Conservation (phyloP, 1,140 invertebrate species). For the Ceratitis capitata region DNA sequence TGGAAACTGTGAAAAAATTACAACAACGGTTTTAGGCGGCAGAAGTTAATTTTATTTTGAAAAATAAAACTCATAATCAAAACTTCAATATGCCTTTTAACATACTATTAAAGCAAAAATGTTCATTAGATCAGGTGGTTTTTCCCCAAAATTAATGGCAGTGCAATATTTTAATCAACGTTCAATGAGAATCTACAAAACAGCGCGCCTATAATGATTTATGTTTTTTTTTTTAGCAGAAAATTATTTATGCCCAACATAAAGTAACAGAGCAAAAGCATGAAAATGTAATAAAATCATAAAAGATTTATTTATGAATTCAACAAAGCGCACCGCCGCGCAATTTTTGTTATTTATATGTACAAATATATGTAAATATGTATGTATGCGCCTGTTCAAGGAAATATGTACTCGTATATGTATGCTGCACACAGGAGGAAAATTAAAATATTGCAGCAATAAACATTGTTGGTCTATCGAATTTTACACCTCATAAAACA, state of each 20-base stretch:
- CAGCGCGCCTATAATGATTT: neutral
- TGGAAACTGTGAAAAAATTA: too few species aligned
- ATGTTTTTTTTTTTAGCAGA: neutral
- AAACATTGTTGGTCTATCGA: constrained; percentile 1
- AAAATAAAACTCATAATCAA: too few species aligned
- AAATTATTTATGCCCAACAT: neutral
- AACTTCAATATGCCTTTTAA: too few species aligned
- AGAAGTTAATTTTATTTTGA: too few species aligned
- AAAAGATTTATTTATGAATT: neutral
- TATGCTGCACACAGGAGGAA: neutral
- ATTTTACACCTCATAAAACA: constrained; percentile 26
- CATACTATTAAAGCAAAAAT: too few species aligned
- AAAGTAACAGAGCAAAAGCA: neutral
- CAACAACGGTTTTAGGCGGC: too few species aligned
- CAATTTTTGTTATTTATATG: neutral
- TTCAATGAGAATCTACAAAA: neutral
- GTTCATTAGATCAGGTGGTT: too few species aligned
- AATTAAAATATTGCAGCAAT: constrained; percentile 12
- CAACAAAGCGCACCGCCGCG: neutral
- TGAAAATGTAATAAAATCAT: neutral
- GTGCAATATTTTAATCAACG: neutral
- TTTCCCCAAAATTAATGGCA: too few species aligned
- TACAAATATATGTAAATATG: neutral
- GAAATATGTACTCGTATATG: neutral
- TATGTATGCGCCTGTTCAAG: neutral